phyloP scores from a whole-genome alignment of 1,140 invertebrate genomes.

The Aphis craccivora region DNA sequence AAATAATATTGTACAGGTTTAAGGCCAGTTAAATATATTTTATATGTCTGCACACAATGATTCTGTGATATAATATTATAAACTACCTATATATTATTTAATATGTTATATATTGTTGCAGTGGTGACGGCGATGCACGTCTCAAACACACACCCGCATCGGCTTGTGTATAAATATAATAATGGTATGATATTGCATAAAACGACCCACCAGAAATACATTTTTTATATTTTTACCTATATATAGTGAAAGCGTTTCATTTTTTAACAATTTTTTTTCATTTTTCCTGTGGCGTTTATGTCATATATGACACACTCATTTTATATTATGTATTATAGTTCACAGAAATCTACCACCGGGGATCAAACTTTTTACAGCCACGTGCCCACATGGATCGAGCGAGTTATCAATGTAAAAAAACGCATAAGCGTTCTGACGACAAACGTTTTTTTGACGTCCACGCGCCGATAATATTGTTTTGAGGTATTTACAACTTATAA shows the following conservation, averaged over 20 bases:
- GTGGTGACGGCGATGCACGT: background rate
- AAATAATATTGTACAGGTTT: background rate
- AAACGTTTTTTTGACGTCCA: background rate
- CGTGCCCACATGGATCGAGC: background rate
- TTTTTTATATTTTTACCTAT: background rate
- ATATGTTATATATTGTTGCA: background rate
- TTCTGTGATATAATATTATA: background rate
- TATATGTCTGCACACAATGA: background rate
- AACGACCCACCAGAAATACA: background rate
- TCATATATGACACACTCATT: background rate
- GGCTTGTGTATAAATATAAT: conserved; percentile 5
- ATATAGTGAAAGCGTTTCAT: background rate
- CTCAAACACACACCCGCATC: background rate
- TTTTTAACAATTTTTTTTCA: background rate
- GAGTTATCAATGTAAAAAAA: background rate
- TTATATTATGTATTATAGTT: background rate
- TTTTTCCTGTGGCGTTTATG: background rate
- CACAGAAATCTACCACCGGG: background rate
- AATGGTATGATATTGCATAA: background rate
- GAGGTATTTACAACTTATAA: background rate
- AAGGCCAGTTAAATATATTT: background rate
- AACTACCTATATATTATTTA: background rate
- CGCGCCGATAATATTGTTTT: background rate
- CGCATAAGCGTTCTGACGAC: background rate
- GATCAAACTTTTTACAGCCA: background rate